Base-by-base conservation (phyloP, 2,797 vertebrate species). In the Vultur gryphus region DNA sequence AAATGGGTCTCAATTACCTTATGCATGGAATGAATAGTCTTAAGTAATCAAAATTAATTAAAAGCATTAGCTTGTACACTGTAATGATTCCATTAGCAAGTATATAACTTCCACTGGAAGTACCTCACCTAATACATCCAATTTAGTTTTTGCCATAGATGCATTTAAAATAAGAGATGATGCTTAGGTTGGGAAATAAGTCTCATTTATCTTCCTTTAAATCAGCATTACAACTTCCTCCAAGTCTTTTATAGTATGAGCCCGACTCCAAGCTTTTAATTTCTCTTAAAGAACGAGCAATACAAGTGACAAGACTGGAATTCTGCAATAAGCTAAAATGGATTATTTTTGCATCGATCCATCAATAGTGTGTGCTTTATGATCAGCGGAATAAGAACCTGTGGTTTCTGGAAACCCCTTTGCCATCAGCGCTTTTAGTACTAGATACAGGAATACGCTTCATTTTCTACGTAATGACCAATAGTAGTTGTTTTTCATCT, bases 361-460 rank as follows among this genome's bases (percentile, higher is more conserved):
- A 59, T 57, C 79, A 71, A 16, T 4, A 3, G n/a, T 3, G 25
- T 5, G 13, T 23, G 58, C 52, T 81, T 83, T 75, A 64, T 6
- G 35, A 84, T 33, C 72, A 71, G 29, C 12, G 58, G 15, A 84
- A 41, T 10, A 70, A 80, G 54, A 87, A 89, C 10, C 41, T 16
- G 9, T 15, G 20, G 14, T 23, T 86, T 77, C 61, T 69, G 52
- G 35, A 95, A 89, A 79, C 18, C 19, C 18, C n/a, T 93, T 73
- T 55, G 11, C 67, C 71, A 82, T 31, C 51, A 43, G 31, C 10
- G 4, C 10, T 72, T 81, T 37, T 21, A 28, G 5, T 16, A 37
- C 20, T 2, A 19, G 25, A 21, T 28, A 46, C 0, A 39, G 28
- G 17, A 87, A 71, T 8, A 33, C 0, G 7, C 10, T 62, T n/a